These are phyloP conservation scores for Paradoxurus hermaphroditus DNA, from an alignment of 2,113 vertebrate genomes.

Conservation along the genomic window DNA sequence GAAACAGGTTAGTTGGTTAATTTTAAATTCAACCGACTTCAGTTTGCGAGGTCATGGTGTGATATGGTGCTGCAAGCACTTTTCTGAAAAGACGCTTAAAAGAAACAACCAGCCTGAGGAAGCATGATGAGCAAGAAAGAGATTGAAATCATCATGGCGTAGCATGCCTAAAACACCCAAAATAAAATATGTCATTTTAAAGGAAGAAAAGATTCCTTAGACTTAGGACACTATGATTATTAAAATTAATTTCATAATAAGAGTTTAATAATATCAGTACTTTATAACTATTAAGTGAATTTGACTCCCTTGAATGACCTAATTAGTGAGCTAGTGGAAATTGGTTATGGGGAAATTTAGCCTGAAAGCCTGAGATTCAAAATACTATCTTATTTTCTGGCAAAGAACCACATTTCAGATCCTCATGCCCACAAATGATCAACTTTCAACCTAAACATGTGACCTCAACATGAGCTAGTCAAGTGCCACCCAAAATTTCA, in stretches of 20 bases:
- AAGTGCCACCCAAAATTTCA: no score
- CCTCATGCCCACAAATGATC: no score
- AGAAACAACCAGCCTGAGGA: neutral
- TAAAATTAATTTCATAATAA: neutral
- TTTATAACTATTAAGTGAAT: neutral
- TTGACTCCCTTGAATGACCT: neutral
- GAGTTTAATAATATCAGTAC: neutral
- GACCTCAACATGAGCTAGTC: no score
- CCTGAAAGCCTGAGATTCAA: no score
- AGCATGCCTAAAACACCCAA: neutral
- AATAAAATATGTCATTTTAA: neutral
- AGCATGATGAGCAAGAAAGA: neutral
- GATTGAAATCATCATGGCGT: neutral
- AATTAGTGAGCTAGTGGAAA: neutral
- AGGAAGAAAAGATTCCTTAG: neutral
- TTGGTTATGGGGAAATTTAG: no score
- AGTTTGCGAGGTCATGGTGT: neutral
- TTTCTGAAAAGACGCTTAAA: neutral
- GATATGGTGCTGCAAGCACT: neutral
- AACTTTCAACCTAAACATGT: no score
- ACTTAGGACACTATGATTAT: neutral
- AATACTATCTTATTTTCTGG: no score
- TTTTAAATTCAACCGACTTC: neutral
- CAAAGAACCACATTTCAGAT: no score
- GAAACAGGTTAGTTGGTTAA: neutral